Evolutionary conservation across 2,888 invertebrate genomes (phyloP).

Genomic region (Philereme transversata): DNA sequence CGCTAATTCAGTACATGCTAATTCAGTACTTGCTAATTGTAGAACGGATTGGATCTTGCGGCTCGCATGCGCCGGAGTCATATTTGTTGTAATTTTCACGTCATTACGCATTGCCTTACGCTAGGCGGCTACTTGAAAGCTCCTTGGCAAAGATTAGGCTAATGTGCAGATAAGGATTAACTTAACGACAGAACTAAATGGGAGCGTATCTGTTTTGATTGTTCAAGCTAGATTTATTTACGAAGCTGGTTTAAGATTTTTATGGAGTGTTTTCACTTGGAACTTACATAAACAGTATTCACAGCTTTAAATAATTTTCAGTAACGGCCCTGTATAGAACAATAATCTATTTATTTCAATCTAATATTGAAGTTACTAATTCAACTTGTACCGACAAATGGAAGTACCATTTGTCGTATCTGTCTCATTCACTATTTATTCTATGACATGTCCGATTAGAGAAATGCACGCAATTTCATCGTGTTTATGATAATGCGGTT

Average conservation of each 20-base stretch:
- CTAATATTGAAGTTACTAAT: too few relatives aligned
- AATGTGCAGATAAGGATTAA: conserved; percentile 35
- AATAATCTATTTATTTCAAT: too few relatives aligned
- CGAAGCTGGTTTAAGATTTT: too few relatives aligned
- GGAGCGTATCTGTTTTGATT: too few relatives aligned
- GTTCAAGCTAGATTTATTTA: too few relatives aligned
- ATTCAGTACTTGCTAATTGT: conserved; percentile 32
- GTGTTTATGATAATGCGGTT: conserved; percentile 68
- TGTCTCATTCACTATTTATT: conserved; percentile 43
- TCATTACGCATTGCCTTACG: conserved; percentile 66
- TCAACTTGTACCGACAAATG: too few relatives aligned
- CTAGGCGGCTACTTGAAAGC: conserved; percentile 67
- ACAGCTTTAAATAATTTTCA: too few relatives aligned
- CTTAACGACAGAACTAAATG: not conserved
- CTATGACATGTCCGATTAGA: conserved; percentile 62
- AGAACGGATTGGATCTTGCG: conserved; percentile 64
- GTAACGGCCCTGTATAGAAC: too few relatives aligned
- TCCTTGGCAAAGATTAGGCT: conserved; percentile 55
- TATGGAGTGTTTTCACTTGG: too few relatives aligned
- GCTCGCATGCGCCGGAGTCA: conserved; percentile 51
- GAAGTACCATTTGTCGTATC: conserved; percentile 9
- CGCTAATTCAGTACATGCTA: not conserved
- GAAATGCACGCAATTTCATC: conserved; percentile 70
- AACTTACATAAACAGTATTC: too few relatives aligned
- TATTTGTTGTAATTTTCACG: conserved; percentile 77